Evolutionary conservation across 2,797 vertebrate species (phyloP).

Genomic region (Natrix natrix): DNA sequence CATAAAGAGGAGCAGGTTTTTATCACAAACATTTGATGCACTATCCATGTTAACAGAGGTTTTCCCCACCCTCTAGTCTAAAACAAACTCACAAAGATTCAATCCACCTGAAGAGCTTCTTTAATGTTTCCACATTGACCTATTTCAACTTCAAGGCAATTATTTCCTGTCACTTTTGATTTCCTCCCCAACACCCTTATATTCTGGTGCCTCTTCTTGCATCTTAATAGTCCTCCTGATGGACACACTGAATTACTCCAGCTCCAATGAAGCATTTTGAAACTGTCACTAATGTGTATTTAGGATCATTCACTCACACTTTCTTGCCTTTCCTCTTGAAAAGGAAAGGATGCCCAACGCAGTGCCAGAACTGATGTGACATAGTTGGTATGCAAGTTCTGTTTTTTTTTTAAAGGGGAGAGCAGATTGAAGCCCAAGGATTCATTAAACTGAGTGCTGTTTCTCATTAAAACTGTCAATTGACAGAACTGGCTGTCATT

Average conservation of each 20-base stretch:
- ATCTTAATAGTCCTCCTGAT: slow-evolving; percentile 38
- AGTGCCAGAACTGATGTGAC: slow-evolving; percentile 55
- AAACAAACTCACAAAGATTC: not conserved
- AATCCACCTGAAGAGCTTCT: not conserved
- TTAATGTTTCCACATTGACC: not conserved
- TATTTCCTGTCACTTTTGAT: slow-evolving; percentile 19
- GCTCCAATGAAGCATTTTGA: slow-evolving; percentile 55
- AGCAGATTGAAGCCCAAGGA: slow-evolving; percentile 57
- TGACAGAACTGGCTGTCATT: slow-evolving; percentile 71
- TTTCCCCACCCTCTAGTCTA: not conserved
- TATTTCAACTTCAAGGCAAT: slow-evolving; percentile 38
- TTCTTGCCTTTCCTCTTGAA: slow-evolving; percentile 49
- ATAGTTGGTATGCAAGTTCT: slow-evolving; percentile 53
- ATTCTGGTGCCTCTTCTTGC: slow-evolving; percentile 22
- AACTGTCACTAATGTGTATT: slow-evolving; percentile 29
- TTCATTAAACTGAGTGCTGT: slow-evolving; percentile 69
- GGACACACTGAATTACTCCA: slow-evolving; percentile 41
- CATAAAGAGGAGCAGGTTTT: not conserved
- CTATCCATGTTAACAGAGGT: accelerated
- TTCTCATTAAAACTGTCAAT: slow-evolving; percentile 75
- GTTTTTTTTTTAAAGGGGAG: not conserved
- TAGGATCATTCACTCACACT: slow-evolving; percentile 31
- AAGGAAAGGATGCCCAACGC: slow-evolving; percentile 49
- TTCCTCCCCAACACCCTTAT: slow-evolving; percentile 28
- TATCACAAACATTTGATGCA: accelerated